phyloP scores from a whole-genome alignment of 2,888 invertebrate species.

The Troides helena region DNA sequence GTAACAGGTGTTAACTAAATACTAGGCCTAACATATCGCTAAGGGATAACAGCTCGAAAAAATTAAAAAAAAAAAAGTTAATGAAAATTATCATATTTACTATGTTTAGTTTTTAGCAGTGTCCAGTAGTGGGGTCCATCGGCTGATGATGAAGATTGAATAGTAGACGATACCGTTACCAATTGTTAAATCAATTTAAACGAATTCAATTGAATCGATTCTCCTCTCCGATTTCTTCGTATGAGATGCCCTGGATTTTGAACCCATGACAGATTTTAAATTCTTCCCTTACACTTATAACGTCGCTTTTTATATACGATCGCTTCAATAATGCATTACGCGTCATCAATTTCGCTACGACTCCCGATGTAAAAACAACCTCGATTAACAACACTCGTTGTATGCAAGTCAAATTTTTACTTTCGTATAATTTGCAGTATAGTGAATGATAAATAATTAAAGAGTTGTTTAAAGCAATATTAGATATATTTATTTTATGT shows the following conservation, averaged over 20 bases:
- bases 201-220: conserved; percentile 63
- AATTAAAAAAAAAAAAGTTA: no score
- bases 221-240: conserved; percentile 56
- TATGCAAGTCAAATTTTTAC: conserved; percentile 44
- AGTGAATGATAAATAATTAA: conserved; percentile 33
- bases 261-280: conserved; percentile 78
- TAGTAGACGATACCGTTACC: conserved; percentile 45
- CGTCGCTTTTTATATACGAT: conserved; percentile 56
- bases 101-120: no score
- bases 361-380: conserved; percentile 50
- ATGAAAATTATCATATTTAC: no score
- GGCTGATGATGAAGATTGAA: no score
- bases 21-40: no score
- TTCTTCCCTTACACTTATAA: conserved; percentile 77
- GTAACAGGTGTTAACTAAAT: no score
- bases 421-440: conserved; percentile 37
- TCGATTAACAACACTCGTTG: conserved; percentile 53
- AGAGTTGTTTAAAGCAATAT: conserved; percentile 32
- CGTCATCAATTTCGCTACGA: conserved; percentile 71
- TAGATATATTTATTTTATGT: conserved; percentile 23
- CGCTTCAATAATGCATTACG: conserved; percentile 75
- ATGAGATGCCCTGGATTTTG: conserved; percentile 70
- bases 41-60: no score
- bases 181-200: conserved; percentile 68
- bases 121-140: no score